Base-by-base conservation (phyloP, 2,888 invertebrate species). In the Neoascia interrupta region DNA sequence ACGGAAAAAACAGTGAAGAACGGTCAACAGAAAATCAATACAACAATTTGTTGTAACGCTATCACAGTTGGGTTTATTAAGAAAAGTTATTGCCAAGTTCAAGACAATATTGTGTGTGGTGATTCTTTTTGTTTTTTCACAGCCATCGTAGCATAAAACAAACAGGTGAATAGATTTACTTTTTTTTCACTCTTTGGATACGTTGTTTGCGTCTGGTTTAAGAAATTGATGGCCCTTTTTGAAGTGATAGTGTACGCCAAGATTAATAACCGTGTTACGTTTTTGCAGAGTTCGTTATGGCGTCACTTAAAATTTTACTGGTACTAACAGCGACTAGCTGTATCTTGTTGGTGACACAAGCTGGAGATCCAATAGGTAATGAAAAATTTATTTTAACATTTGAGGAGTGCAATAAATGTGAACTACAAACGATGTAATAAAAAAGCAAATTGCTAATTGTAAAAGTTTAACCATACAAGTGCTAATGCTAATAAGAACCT, bases 341-440 rank as follows among this genome's bases (percentile, higher is more conserved):
- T 51, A 58, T 72, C 13, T 39, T 58, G 10, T 26, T 36, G 37
- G 56, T 60, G 36, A 36, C 41, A 10, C 61, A 51, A 56, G 47
- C 64, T 34, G 56, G 75, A 60, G 81, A 82, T 47, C 80, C 82
- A 43, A 82, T 82, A 70, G 82, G 82, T 82, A 70, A 80, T 31
- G n/a, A 39, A n/a, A n/a, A n/a, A n/a, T n/a, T n/a, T n/a, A n/a
- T n/a, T 31, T 31, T 6, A 26, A 31, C 8, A 31, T 31, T n/a
- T n/a, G n/a, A n/a, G n/a, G n/a, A n/a, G n/a, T n/a, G n/a, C n/a
- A n/a, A n/a, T n/a, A n/a, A n/a, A n/a, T n/a, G n/a, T n/a, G n/a
- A n/a, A n/a, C n/a, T n/a, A n/a, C n/a, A n/a, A n/a, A n/a, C n/a
- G n/a, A n/a, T n/a, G n/a, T n/a, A n/a, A n/a, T n/a, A n/a, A n/a